Evolutionary conservation across 2,113 vertebrate genomes (phyloP), one percentile per base, ranked within the genome.

Genomic region (Opisthocomus hoazin): DNA sequence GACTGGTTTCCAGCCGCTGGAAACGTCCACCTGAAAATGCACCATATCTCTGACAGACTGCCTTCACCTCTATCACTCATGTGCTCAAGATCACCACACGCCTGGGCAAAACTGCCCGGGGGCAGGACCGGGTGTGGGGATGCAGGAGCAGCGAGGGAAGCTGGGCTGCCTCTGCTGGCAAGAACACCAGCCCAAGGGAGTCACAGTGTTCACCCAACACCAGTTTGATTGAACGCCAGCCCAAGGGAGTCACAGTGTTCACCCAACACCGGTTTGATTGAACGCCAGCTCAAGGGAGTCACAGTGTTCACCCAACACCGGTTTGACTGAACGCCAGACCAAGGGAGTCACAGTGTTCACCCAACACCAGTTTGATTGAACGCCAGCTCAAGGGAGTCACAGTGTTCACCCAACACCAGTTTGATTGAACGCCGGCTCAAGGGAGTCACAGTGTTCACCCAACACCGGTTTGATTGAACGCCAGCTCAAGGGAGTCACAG

Each of bases 11-110:
- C 68, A 63, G 46, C 27, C 36, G 9, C 7, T 10, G 29, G 56
- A 63, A 41, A 21, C 1, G 3, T 20, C 75, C 82, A 15, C 2
- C 80, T 50, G 57, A 27, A 57, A 41, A 53, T 2, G 21, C 63
- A 8, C 30, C 12, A 1, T 9, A 21, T 24, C 36, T 53, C 77
- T 12, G 27, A 30, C 1, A 14, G 57, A 32, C 65, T 61, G 36
- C 34, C 20, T 27, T 36, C 34, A 27, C 5, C 70, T 43, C 1
- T 6, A 20, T 7, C 39, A 1, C 51, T 4, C 3, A 26, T 0
- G 3, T 2, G 3, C 3, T 34, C 21, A 12, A 27, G 41, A 51
- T 6, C 34, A 21, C 19, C 9, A 5, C 1, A 30, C 2, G 4
- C 14, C 41, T 17, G 46, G 61, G 20, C 22, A 70, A 69, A 36